A percentile compares a stretch with the other conserved stretches of the same genome.
Conservation (phyloP, 2,888 invertebrate genomes). For the Drosophila borborema region DNA sequence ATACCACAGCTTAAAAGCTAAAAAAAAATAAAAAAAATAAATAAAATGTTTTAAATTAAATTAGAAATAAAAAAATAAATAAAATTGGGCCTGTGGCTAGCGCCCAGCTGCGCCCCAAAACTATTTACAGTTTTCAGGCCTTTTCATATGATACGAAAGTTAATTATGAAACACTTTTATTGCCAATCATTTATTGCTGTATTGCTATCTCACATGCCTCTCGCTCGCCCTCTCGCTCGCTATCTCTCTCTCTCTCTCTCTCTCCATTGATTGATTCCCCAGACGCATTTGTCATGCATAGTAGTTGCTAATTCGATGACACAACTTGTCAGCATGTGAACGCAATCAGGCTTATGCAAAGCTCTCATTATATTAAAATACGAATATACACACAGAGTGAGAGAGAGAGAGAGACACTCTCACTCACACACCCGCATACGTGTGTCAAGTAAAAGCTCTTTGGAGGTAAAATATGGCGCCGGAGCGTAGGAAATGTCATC, state of each 20-base stretch:
- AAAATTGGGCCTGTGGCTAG: neutral
- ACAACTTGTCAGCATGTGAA: constrained; percentile 29
- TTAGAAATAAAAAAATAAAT: neutral
- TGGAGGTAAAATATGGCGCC: constrained; percentile 53
- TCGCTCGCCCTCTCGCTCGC: no score
- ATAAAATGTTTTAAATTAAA: neutral
- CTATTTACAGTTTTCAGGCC: constrained; percentile 11
- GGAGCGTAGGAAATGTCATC: constrained; percentile 61
- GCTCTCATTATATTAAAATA: constrained; percentile 32
- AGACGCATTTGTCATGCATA: constrained; percentile 14
- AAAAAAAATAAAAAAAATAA: neutral
- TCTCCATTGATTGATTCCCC: constrained; percentile 37
- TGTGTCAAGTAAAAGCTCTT: constrained; percentile 32
- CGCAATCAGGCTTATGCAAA: constrained; percentile 44
- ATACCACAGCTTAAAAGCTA: constrained; percentile 6
- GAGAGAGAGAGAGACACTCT: neutral
- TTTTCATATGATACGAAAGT: no score
- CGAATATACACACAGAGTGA: constrained; percentile 5
- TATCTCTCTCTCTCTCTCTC: no score
- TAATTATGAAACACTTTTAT: neutral
- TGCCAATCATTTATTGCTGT: neutral
- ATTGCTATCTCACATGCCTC: neutral
- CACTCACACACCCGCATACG: constrained; percentile 2
- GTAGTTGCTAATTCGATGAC: constrained; percentile 47
- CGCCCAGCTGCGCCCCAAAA: neutral